Conservation (phyloP, 2,888 invertebrate genomes). For the Chorisops tibialis region DNA sequence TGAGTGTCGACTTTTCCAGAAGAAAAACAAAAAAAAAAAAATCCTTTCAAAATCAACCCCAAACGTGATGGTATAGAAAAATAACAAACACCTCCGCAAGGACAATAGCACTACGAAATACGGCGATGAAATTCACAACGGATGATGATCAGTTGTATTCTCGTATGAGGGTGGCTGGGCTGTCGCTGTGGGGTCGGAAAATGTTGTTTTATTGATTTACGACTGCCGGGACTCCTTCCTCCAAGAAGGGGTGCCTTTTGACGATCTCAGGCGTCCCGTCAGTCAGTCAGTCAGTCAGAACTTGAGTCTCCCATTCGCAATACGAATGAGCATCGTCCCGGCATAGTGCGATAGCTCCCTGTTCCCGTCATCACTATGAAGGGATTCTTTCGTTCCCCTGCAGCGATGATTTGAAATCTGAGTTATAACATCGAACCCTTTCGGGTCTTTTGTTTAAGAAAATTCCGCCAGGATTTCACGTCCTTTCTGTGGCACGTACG, state of each 20-base stretch:
- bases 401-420: neutral
- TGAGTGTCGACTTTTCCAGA: neutral
- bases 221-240: neutral
- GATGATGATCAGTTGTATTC: neutral
- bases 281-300: neutral
- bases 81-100: constrained; percentile 12
- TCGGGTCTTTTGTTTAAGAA: too few species aligned
- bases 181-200: neutral
- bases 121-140: neutral
- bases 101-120: constrained; percentile 5
- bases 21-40: neutral
- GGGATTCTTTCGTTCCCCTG: neutral
- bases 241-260: constrained; percentile 3
- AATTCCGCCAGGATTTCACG: too few species aligned
- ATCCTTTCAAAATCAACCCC: constrained; percentile 11
- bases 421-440: too few species aligned
- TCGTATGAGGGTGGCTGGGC: neutral
- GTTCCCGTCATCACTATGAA: neutral
- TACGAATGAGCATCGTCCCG: too few species aligned
- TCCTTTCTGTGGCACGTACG: too few species aligned
- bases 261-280: neutral
- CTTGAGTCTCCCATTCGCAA: too few species aligned
- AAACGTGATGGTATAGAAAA: constrained; percentile 16
- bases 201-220: constrained; percentile 24
- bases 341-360: too few species aligned